Conservation (phyloP, 2,888 invertebrate species). For the Tenthredo mesomela region DNA sequence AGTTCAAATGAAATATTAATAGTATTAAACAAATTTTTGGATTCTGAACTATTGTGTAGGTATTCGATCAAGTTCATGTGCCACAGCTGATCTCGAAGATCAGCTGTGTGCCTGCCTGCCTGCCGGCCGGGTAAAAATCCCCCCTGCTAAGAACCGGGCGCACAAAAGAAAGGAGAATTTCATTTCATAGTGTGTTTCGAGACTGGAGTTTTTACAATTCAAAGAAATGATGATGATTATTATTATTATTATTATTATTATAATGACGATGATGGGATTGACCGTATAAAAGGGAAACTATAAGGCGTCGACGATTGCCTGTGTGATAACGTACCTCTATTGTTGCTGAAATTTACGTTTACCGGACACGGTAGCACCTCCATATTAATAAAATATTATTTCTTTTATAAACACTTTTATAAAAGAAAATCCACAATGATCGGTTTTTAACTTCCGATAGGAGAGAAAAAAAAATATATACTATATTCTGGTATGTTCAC, state of each 20-base stretch:
- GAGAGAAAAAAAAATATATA: not conserved
- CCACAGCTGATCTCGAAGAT: conserved; percentile 60
- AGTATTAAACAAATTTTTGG: not conserved
- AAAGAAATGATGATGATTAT: not conserved
- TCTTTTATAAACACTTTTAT: conserved; percentile 45
- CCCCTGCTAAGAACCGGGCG: conserved; percentile 29
- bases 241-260: too few relatives aligned
- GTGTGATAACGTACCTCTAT: conserved; percentile 83
- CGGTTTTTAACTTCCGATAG: conserved; percentile 7
- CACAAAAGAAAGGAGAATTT: not conserved
- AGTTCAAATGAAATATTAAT: not conserved
- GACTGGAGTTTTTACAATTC: not conserved
- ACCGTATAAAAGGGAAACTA: conserved; percentile 35
- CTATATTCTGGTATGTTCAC: conserved; percentile 17
- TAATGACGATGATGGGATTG: not conserved
- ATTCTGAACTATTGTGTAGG: not conserved
- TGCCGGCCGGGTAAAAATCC: conserved; percentile 43
- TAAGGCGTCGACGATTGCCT: conserved; percentile 45
- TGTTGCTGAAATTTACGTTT: conserved; percentile 88
- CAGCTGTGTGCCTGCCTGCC: conserved; percentile 62
- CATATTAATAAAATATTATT: conserved; percentile 80
- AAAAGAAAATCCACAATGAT: conserved; percentile 43
- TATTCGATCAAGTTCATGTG: conserved; percentile 7
- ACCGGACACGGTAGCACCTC: conserved; percentile 90
- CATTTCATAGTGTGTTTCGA: not conserved